Base-by-base conservation (phyloP, 2,797 vertebrate species). In the Falco peregrinus region DNA sequence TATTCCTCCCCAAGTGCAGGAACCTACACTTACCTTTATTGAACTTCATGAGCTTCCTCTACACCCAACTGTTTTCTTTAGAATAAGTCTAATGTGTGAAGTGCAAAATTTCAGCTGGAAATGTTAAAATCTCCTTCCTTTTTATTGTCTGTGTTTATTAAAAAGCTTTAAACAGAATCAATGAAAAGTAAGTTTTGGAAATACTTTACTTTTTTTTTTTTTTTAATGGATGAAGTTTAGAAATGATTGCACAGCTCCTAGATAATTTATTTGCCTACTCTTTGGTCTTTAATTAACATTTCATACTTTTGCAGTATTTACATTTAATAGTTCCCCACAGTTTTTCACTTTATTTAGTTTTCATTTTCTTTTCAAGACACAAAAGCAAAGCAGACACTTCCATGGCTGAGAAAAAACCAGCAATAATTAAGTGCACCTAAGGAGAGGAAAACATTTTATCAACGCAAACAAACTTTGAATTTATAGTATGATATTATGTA, bases 201-300 rank as follows among this genome's bases (percentile, higher is more conserved):
- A 2, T 88, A 84, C 43, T 70, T 93, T 92, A 54, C 16, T 71
- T 89, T 91, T 70, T 91, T 89, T 91, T 70, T 91, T 95, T 53
- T 16, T 29, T 76, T 51, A 86, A 78, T 50, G 11, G 64, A 61
- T 93, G 60, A 68, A 94, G 37, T 88, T 96, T 92, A 71, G 81
- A 95, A 96, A 76, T 81, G 1, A 92, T 94, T 95, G 81, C 64
- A 87, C 11, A 84, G 73, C 69, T 97, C 67, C 61, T 54, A 84
- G 81, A 95, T 91, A 94, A 96, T 95, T 97, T 95, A 95, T 96
- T 97, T 93, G 56, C 56, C 60, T 76, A 71, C 39, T 91, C 50
- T 91, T 97, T 97, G 92, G 95, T 97, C 88, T 91, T 95, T 95
- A 97, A 96, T 94, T 91, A 97, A 94, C n/a, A 95, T 95, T 96